Conservation (phyloP, 1,140 invertebrate genomes). For the Halictus rubicundus region DNA sequence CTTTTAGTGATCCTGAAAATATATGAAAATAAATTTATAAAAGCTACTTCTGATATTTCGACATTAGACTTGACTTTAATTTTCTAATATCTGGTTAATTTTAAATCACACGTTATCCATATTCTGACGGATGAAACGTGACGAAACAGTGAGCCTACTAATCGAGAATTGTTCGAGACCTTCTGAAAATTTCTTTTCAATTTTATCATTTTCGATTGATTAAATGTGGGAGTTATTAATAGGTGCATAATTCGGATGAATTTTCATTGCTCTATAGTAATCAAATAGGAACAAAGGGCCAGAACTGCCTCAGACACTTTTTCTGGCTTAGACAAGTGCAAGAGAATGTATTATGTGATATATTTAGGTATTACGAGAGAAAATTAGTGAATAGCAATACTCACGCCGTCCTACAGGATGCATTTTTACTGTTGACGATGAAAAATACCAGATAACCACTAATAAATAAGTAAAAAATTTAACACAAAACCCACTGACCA, state of each 20-base stretch:
- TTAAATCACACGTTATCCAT: slow-evolving; percentile 23
- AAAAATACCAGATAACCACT: slow-evolving; percentile 72
- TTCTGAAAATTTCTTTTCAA: slow-evolving; percentile 37
- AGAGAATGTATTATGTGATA: slow-evolving; percentile 11
- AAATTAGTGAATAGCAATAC: slow-evolving; percentile 55
- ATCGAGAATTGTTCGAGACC: slow-evolving; percentile 70
- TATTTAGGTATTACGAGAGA: slow-evolving; percentile 1
- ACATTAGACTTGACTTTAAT: background rate
- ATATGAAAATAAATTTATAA: no score
- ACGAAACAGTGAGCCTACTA: slow-evolving; percentile 71
- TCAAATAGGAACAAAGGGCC: slow-evolving; percentile 50
- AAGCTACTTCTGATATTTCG: background rate
- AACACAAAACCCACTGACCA: slow-evolving; percentile 77
- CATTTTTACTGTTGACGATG: slow-evolving; percentile 74
- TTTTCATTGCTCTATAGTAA: background rate
- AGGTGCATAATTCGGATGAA: background rate
- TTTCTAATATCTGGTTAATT: background rate
- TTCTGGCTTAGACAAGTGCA: slow-evolving; percentile 62
- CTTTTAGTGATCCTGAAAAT: no score
- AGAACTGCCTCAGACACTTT: slow-evolving; percentile 50
- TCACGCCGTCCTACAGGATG: slow-evolving; percentile 81
- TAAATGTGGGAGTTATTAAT: background rate
- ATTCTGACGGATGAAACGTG: slow-evolving; percentile 49
- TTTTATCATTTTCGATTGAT: slow-evolving; percentile 7
- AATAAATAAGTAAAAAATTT: slow-evolving; percentile 78